Evolutionary conservation across 1,140 invertebrate species (phyloP).

Genomic region (Meloidogyne floridensis): DNA sequence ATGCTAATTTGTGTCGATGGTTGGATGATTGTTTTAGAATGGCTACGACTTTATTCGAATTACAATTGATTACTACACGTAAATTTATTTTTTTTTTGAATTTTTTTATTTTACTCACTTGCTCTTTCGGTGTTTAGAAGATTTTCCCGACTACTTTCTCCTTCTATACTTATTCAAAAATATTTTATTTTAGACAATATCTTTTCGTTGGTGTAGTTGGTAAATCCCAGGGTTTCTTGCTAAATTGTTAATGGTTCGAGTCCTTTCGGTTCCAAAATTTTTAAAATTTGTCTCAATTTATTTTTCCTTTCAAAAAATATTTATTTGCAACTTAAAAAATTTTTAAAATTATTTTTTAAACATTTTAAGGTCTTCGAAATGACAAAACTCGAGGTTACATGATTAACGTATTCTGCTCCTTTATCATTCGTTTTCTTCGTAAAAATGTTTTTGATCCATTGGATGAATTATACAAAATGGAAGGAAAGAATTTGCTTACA

Average conservation of each 20-base stretch:
- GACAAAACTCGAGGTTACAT: conserved; percentile 38
- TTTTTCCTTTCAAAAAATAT: neutral
- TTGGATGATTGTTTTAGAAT: conserved; percentile 25
- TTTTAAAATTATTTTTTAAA: neutral
- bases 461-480: conserved; percentile 26
- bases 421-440: conserved; percentile 33
- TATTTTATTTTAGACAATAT: no score
- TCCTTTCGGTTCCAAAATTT: no score
- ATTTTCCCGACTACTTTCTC: no score
- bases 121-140: no score
- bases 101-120: neutral
- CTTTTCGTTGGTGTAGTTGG: no score
- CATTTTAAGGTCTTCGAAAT: conserved; percentile 33
- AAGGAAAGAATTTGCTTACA: conserved; percentile 38
- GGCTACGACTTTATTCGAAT: conserved; percentile 27
- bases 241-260: no score
- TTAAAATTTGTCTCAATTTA: neutral
- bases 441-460: conserved; percentile 22
- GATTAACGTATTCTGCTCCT: conserved; percentile 38
- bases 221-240: no score
- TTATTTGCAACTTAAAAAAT: neutral
- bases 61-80: conserved; percentile 24
- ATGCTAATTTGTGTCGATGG: conserved; percentile 26
- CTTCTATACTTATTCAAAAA: no score
- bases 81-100: conserved; percentile 6